phyloP scores from a whole-genome alignment of 2,888 invertebrate species.

The Patella ulyssiponensis region DNA sequence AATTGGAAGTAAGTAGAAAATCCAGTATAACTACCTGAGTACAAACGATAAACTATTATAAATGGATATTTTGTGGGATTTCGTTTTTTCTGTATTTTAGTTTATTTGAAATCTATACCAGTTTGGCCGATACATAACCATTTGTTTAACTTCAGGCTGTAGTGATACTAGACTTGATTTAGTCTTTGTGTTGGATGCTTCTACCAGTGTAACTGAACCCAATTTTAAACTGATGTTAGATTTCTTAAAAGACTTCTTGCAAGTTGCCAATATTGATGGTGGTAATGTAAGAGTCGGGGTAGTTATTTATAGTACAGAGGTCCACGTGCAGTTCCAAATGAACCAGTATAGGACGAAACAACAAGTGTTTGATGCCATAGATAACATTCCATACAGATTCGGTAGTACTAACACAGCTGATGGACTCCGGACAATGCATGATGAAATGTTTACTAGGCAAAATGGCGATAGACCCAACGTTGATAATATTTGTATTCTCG shows the following conservation, averaged over 20 bases:
- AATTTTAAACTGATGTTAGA: constrained; percentile 50
- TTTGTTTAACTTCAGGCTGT: constrained; percentile 11
- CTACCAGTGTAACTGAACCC: constrained; percentile 51
- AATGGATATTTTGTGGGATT: too few relatives aligned
- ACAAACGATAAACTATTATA: too few relatives aligned
- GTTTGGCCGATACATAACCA: too few relatives aligned
- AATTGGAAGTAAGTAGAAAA: background rate
- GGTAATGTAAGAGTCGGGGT: constrained; percentile 51
- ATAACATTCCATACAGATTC: constrained; percentile 32
- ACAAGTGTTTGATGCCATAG: constrained; percentile 36
- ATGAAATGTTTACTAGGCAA: constrained; percentile 48
- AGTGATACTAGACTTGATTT: constrained; percentile 33
- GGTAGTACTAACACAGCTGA: constrained; percentile 52
- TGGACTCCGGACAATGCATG: constrained; percentile 46
- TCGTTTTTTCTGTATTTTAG: too few relatives aligned
- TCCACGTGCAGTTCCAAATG: constrained; percentile 44
- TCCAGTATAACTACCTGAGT: background rate
- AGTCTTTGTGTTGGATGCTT: constrained; percentile 55
- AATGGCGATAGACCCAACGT: constrained; percentile 43
- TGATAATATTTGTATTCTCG: constrained; percentile 46
- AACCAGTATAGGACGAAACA: constrained; percentile 35
- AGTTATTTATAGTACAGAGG: constrained; percentile 44
- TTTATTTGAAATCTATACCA: background rate
- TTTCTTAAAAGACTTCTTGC: constrained; percentile 50
- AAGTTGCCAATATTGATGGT: constrained; percentile 35